These are phyloP conservation scores for Gadus macrocephalus DNA, from an alignment of 2,113 vertebrate species.

Conservation along the genomic window DNA sequence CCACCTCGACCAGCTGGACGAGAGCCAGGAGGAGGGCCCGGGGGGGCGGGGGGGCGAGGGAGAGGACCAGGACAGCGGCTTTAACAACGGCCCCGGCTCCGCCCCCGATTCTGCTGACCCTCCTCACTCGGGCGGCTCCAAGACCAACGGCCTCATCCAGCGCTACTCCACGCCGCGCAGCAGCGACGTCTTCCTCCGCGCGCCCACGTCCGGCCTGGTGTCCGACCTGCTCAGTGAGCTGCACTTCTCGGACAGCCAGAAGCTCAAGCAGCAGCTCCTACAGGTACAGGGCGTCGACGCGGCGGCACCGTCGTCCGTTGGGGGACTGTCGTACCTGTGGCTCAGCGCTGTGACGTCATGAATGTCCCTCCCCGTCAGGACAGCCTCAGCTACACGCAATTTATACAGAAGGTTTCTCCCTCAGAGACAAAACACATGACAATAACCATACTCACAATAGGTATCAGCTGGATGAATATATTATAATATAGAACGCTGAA, in stretches of 20 bases:
- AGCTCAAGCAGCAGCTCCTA: slow-evolving; percentile 77
- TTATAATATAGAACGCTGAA: too few species aligned
- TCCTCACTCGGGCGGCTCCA: slow-evolving; percentile 57
- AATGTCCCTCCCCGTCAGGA: too few species aligned
- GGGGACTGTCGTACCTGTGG: too few species aligned
- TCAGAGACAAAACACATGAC: too few species aligned
- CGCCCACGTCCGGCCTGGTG: slow-evolving; percentile 77
- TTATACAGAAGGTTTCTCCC: too few species aligned
- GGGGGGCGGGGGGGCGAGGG: slow-evolving; percentile 45
- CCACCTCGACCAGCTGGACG: slow-evolving; percentile 70
- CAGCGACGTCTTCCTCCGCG: slow-evolving; percentile 67
- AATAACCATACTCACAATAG: too few species aligned
- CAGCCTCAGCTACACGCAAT: too few species aligned
- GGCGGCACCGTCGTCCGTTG: too few species aligned
- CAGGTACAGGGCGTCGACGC: slow-evolving; percentile 62
- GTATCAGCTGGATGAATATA: too few species aligned
- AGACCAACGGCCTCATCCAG: slow-evolving; percentile 62
- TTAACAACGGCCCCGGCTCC: slow-evolving; percentile 64
- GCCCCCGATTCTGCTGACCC: slow-evolving; percentile 52
- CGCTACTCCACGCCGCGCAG: slow-evolving; percentile 68
- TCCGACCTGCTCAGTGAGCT: slow-evolving; percentile 81
- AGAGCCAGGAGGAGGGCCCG: slow-evolving; percentile 59
- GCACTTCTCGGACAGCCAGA: slow-evolving; percentile 79
- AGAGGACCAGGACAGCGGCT: slow-evolving; percentile 75
- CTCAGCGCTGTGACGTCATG: too few species aligned